Evolutionary conservation across 2,113 vertebrate genomes (phyloP).

Genomic region (Scolopax mira): DNA sequence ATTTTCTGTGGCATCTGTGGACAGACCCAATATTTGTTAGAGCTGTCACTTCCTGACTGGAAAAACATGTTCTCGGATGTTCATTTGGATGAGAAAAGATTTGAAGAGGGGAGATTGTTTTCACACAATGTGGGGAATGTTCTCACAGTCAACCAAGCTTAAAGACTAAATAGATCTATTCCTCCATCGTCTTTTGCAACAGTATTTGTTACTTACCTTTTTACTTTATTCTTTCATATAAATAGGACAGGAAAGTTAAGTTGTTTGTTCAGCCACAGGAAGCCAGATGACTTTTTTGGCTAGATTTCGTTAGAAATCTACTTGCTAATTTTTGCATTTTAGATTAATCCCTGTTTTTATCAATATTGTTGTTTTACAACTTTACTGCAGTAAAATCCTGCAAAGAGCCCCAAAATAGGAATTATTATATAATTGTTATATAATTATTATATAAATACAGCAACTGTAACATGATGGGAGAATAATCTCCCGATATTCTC

Average conservation of each 20-base stretch:
- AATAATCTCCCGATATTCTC: background rate
- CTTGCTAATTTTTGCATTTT: background rate
- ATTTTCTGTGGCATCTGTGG: background rate
- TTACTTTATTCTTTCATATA: background rate
- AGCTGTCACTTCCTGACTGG: background rate
- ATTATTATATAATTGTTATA: too few species aligned
- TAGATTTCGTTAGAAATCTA: background rate
- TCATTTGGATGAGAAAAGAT: conserved; percentile 6
- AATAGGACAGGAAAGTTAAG: background rate
- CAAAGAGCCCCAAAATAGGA: background rate
- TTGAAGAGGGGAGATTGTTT: background rate
- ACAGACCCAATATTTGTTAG: background rate
- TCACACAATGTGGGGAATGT: background rate
- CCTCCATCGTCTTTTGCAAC: background rate
- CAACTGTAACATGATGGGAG: background rate
- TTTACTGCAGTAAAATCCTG: background rate
- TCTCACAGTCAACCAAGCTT: conserved; percentile 1
- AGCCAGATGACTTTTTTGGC: background rate
- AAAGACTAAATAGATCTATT: background rate
- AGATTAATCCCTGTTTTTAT: background rate
- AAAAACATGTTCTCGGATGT: conserved; percentile 20
- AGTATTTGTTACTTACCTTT: background rate
- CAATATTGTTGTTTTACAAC: background rate
- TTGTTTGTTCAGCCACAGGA: background rate
- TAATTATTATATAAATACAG: too few species aligned